Percentiles rank a stretch among this genome's conserved stretches.
phyloP scores from a whole-genome alignment of 1,140 invertebrate genomes.

The Druon quercuslanigerum region DNA sequence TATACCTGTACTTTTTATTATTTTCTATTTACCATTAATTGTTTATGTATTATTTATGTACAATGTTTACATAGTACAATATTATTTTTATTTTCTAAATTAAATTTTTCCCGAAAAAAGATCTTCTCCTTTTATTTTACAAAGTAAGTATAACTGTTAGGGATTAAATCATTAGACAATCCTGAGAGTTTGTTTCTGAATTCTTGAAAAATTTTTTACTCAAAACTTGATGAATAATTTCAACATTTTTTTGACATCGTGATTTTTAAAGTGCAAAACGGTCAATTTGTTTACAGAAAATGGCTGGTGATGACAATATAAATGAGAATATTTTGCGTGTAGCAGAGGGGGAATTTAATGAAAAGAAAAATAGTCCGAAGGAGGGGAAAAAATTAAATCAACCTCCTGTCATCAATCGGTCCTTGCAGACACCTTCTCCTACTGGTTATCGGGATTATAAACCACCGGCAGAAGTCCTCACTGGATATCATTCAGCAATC shows the following conservation, averaged over 20 bases:
- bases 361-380: constrained; percentile 30
- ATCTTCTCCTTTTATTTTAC: too few species aligned
- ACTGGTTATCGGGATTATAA: constrained; percentile 87
- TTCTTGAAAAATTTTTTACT: too few species aligned
- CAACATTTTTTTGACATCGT: not conserved
- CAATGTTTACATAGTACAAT: too few species aligned
- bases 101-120: too few species aligned
- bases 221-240: not conserved
- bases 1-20: too few species aligned
- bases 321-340: constrained; percentile 85
- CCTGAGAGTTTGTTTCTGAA: too few species aligned
- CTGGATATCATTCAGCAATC: constrained; percentile 59
- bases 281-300: constrained; percentile 58
- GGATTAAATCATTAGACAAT: too few species aligned
- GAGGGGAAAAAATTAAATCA: constrained; percentile 47
- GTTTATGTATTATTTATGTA: too few species aligned
- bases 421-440: constrained; percentile 79
- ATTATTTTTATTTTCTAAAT: too few species aligned
- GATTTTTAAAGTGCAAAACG: not conserved
- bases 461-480: constrained; percentile 81
- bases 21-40: too few species aligned
- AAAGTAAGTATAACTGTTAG: too few species aligned
- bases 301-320: constrained; percentile 80
- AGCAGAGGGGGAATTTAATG: constrained; percentile 65
- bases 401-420: constrained; percentile 40